Percentiles rank a stretch among this genome's conserved stretches.
phyloP scores from a whole-genome alignment of 2,888 invertebrate species.

The Abscondita cerata region DNA sequence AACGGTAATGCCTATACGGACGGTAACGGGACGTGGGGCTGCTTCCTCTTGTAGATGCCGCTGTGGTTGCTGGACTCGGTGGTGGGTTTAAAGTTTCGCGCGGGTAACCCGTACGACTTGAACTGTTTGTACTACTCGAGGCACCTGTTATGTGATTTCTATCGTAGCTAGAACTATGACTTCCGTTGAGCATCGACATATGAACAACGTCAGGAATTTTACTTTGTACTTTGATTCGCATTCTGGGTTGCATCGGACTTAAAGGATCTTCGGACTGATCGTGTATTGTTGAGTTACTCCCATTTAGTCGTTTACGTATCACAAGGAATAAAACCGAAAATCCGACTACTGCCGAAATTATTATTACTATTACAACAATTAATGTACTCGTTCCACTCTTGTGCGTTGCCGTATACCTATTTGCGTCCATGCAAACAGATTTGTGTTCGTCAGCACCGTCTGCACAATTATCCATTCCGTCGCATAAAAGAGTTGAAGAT shows the following conservation, averaged over 20 bases:
- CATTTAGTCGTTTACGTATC: conserved; percentile 42
- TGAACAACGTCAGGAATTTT: conserved; percentile 63
- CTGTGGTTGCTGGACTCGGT: conserved; percentile 85
- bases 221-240: conserved; percentile 48
- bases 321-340: conserved; percentile 51
- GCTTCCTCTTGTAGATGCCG: conserved; percentile 62
- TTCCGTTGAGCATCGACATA: conserved; percentile 71
- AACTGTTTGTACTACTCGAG: conserved; percentile 74
- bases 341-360: conserved; percentile 64
- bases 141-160: conserved; percentile 69
- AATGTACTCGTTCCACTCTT: conserved; percentile 38
- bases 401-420: conserved; percentile 56
- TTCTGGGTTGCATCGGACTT: conserved; percentile 61
- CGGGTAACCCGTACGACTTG: conserved; percentile 69
- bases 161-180: conserved; percentile 70
- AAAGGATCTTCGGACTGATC: conserved; percentile 73
- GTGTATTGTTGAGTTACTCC: conserved; percentile 54
- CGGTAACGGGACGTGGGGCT: conserved; percentile 70
- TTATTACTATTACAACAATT: conserved; percentile 63
- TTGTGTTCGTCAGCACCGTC: conserved; percentile 82
- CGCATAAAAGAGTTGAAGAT: conserved; percentile 71
- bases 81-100: conserved; percentile 89
- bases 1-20: conserved; percentile 72
- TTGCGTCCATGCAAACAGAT: conserved; percentile 64
- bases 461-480: conserved; percentile 78